A percentile compares a stretch with the other conserved stretches of the same genome.
phyloP scores from a whole-genome alignment of 2,113 vertebrate species.

The Campylomormyrus tamandua region DNA sequence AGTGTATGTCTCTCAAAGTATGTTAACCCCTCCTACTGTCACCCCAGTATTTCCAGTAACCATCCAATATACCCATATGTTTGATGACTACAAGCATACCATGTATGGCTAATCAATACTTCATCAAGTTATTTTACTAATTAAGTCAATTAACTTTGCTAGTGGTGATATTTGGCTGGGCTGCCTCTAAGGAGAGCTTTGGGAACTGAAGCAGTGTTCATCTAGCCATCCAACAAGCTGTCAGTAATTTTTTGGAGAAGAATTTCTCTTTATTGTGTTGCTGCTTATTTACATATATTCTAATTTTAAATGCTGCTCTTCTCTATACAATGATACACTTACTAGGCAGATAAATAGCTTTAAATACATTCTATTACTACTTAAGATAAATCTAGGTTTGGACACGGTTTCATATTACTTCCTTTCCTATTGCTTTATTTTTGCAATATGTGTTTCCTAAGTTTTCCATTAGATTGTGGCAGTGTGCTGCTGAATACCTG shows the following conservation, averaged over 20 bases:
- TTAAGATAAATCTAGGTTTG: not conserved
- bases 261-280: not conserved
- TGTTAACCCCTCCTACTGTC: not conserved
- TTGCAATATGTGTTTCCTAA: not conserved
- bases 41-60: not conserved
- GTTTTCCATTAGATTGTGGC: not conserved
- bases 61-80: not conserved
- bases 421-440: not conserved
- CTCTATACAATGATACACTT: not conserved
- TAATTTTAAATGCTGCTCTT: not conserved
- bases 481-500: not conserved
- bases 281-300: not conserved
- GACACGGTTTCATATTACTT: not conserved
- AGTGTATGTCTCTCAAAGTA: not conserved
- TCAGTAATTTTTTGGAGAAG: not conserved
- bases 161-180: not conserved
- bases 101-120: not conserved
- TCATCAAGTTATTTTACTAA: not conserved
- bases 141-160: not conserved
- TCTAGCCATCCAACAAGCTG: not conserved
- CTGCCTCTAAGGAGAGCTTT: not conserved
- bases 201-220: not conserved
- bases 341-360: not conserved
- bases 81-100: not conserved
- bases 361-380: not conserved